phyloP scores from a whole-genome alignment of 2,113 vertebrate genomes.

The Fregetta grallaria region DNA sequence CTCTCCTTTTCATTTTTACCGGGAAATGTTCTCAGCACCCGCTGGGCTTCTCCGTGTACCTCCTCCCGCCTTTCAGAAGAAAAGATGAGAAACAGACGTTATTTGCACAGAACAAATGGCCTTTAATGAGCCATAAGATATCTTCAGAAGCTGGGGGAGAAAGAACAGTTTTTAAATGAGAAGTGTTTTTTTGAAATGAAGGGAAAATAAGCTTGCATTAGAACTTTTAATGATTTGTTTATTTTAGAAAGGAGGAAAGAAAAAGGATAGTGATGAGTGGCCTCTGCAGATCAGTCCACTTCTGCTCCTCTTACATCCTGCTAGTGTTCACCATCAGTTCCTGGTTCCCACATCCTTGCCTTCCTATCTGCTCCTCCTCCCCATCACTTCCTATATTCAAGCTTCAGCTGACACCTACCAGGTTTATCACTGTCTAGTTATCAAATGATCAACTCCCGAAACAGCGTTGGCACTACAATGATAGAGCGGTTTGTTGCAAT shows the following conservation, averaged over 20 bases:
- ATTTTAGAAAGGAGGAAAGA: background rate
- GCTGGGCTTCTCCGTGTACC: conserved; percentile 90
- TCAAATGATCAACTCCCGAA: background rate
- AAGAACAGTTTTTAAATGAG: background rate
- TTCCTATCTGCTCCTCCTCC: background rate
- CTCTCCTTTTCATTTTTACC: conserved; percentile 84
- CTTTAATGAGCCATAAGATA: background rate
- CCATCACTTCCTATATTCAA: background rate
- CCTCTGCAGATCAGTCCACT: background rate
- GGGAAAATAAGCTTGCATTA: background rate
- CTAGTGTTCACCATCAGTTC: background rate
- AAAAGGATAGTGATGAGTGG: background rate
- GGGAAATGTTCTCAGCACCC: conserved; percentile 82
- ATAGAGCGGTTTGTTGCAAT: background rate
- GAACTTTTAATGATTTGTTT: background rate
- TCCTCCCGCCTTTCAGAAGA: conserved; percentile 85
- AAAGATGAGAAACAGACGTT: conserved; percentile 3
- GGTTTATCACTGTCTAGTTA: background rate
- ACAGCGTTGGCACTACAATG: background rate
- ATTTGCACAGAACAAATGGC: background rate
- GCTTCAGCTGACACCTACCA: background rate
- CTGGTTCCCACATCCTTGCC: background rate
- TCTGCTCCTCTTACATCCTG: background rate
- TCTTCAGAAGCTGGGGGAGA: background rate
- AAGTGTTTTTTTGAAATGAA: background rate